A percentile compares a stretch with the other conserved stretches of the same genome.
phyloP scores from a whole-genome alignment of 2,888 invertebrate genomes.

The Orthosia incerta region DNA sequence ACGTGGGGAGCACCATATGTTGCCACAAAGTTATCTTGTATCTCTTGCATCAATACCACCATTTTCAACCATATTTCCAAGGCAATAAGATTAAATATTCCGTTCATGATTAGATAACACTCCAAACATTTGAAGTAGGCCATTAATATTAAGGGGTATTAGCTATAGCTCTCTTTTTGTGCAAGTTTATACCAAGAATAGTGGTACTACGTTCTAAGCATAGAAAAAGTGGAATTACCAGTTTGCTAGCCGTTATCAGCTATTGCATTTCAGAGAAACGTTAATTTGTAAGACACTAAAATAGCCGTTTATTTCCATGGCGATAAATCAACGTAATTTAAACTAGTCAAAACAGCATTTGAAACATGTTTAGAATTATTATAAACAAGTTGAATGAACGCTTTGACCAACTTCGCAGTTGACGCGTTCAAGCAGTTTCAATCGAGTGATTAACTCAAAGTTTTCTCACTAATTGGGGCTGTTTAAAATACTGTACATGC shows the following conservation, averaged over 20 bases:
- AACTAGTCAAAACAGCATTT: slow-evolving; percentile 51
- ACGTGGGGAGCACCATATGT: slow-evolving; percentile 52
- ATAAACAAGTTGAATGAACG: slow-evolving; percentile 57
- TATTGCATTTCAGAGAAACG: slow-evolving; percentile 39
- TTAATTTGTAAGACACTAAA: slow-evolving; percentile 25
- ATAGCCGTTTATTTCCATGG: slow-evolving; percentile 39
- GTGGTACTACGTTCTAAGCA: slow-evolving; percentile 9
- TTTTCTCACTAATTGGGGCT: slow-evolving; percentile 41
- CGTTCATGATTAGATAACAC: slow-evolving; percentile 61
- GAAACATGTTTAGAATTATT: slow-evolving; percentile 28
- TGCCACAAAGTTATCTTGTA: slow-evolving; percentile 19
- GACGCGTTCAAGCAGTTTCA: slow-evolving; percentile 21
- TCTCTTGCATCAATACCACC: background rate
- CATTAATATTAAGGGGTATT: slow-evolving; percentile 49
- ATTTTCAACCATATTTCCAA: slow-evolving; percentile 45
- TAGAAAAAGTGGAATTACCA: slow-evolving; percentile 53
- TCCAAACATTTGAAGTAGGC: slow-evolving; percentile 55
- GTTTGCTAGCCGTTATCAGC: slow-evolving; percentile 21
- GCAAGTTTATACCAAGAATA: slow-evolving; percentile 41
- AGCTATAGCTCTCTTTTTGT: slow-evolving; percentile 40
- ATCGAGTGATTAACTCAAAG: slow-evolving; percentile 18
- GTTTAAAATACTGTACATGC: slow-evolving; percentile 29
- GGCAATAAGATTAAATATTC: slow-evolving; percentile 40
- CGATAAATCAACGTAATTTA: slow-evolving; percentile 39
- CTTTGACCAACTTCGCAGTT: slow-evolving; percentile 12